Percentiles rank a stretch among this genome's conserved stretches.
Conservation (phyloP, 2,113 vertebrate genomes). For the Heliornis fulica region DNA sequence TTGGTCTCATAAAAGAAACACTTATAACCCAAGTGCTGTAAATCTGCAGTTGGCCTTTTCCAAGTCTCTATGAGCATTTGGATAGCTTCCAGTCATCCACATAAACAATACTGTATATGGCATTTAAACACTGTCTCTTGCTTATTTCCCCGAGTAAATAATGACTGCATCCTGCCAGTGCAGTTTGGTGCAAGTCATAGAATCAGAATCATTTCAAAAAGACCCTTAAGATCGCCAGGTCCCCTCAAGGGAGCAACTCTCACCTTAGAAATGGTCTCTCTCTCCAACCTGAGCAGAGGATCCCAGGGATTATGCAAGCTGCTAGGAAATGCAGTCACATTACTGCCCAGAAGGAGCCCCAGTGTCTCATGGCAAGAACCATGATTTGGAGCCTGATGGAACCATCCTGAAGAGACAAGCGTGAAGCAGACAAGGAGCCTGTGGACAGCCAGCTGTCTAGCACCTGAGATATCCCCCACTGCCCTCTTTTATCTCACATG, state of each 20-base stretch:
- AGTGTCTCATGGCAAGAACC: not conserved
- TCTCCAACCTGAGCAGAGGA: not conserved
- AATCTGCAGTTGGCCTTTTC: not conserved
- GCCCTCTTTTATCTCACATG: not conserved
- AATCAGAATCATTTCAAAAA: not conserved
- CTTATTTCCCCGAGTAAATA: not conserved
- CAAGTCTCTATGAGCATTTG: not conserved
- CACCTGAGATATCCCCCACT: not conserved
- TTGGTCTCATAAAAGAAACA: not conserved
- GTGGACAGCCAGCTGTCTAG: not conserved
- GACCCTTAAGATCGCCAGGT: not conserved
- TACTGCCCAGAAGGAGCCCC: not conserved
- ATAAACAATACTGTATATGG: not conserved
- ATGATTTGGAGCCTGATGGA: not conserved
- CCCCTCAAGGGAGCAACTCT: not conserved
- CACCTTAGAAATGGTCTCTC: fast-evolving
- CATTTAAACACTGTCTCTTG: not conserved
- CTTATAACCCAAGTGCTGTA: not conserved
- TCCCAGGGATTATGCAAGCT: not conserved
- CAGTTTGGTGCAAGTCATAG: not conserved
- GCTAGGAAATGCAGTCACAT: fast-evolving
- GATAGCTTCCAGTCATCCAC: not conserved
- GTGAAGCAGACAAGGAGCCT: not conserved
- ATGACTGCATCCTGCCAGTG: not conserved
- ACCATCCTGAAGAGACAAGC: not conserved